Base-by-base conservation (phyloP, 2,113 vertebrate genomes). In the Eulemur macaco region DNA sequence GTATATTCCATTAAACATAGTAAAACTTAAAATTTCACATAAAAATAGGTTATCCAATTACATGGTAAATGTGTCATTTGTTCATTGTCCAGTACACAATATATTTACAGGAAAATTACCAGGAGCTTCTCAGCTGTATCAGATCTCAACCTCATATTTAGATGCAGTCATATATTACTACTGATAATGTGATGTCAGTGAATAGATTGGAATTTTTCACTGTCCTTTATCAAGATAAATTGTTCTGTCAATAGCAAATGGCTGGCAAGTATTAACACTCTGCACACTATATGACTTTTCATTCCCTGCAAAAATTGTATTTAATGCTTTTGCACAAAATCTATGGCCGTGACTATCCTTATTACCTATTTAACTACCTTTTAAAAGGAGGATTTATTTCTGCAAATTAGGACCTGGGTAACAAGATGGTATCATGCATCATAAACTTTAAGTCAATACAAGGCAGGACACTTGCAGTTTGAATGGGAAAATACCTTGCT, bases 391-490 rank as follows among this genome's bases (percentile, higher is more conserved):
- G 98, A 99, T 99, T 99, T 99, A 99, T 99, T 99, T 99, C 98
- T 98, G 98, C 98, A 99, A 99, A 99, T 99, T 99, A 99, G 99
- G 98, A 98, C 97, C 98, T 98, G 98, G 99, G 99, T 99, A 99
- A 99, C 99, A 99, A 98, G 98, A 99, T 95, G 97, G 99, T 99
- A 99, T 98, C 99, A 99, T 99, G 99, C 99, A 99, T 99, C 99
- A 99, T 99, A 99, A 99, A 99, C 98, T 99, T 99, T 99, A 99
- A 99, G 99, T 99, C 99, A 99, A 99, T 99, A 99, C 98, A 98
- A 99, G 98, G 98, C 98, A 98, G 98, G 98, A 99, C 98, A 98
- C 97, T 99, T 86, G 93, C 97, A 97, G 98, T 98, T 98, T 97
- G 89, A 98, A 98, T 97, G 98, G 97, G 98, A 98, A 98, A 98